These are phyloP conservation scores for Apodemus agrarius DNA, from an alignment of 2,797 vertebrate genomes.

Conservation along the genomic window DNA sequence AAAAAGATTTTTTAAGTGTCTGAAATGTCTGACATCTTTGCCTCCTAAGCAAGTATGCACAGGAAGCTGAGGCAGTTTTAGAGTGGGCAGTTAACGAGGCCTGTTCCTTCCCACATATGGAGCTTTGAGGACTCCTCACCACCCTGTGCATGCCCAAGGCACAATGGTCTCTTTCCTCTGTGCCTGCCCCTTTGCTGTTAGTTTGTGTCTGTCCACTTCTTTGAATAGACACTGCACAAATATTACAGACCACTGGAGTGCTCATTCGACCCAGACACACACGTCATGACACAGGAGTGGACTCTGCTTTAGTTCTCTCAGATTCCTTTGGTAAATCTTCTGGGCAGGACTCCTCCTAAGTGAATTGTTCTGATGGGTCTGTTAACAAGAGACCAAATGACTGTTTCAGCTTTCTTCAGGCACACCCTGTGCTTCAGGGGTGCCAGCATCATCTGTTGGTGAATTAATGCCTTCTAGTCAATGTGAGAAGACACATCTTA, in stretches of 20 bases:
- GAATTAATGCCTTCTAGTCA: not conserved
- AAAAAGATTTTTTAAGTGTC: not conserved
- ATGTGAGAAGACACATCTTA: too few relatives aligned
- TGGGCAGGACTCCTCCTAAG: not conserved
- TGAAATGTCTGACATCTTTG: slow-evolving; percentile 20
- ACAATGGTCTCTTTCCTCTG: not conserved
- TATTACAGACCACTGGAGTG: not conserved
- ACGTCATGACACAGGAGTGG: not conserved
- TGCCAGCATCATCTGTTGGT: not conserved
- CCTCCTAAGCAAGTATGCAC: not conserved
- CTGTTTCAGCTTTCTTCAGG: not conserved
- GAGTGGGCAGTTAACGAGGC: not conserved
- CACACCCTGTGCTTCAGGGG: not conserved
- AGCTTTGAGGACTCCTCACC: not conserved
- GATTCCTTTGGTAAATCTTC: not conserved
- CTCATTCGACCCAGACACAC: rapidly evolving
- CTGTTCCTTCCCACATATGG: not conserved
- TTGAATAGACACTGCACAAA: not conserved
- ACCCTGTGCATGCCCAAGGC: not conserved
- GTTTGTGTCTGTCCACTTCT: not conserved
- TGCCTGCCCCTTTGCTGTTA: not conserved
- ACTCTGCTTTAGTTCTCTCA: not conserved
- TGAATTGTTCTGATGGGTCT: not conserved
- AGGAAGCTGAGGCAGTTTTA: not conserved
- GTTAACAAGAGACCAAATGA: not conserved